These are phyloP conservation scores for Synanceia verrucosa DNA, from an alignment of 2,797 vertebrate genomes.

Conservation along the genomic window DNA sequence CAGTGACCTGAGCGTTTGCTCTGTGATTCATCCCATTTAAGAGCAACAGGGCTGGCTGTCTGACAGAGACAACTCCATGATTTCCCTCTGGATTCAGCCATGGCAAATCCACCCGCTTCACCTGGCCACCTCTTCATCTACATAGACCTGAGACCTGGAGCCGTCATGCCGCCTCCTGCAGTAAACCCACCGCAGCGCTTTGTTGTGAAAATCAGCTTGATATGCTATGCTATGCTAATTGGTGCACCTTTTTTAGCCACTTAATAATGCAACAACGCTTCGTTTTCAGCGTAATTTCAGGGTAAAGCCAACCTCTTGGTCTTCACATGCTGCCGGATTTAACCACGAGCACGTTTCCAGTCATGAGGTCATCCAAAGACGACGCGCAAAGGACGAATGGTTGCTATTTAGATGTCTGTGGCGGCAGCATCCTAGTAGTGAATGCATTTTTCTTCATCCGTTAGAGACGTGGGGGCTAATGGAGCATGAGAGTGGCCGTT, in stretches of 20 bases:
- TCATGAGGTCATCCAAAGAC: conserved; percentile 46
- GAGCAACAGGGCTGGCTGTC: conserved; percentile 63
- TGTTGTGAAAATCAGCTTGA: not conserved
- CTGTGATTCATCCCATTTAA: conserved; percentile 78
- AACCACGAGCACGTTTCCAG: conserved; percentile 4
- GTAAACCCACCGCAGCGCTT: conserved; percentile 6
- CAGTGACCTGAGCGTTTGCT: conserved; percentile 77
- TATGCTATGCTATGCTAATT: not conserved
- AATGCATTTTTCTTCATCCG: conserved; percentile 79
- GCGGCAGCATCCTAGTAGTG: conserved; percentile 49
- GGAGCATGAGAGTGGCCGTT: conserved; percentile 77
- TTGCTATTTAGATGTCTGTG: conserved; percentile 68
- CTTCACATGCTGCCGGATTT: conserved; percentile 32
- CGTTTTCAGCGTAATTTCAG: conserved; percentile 24
- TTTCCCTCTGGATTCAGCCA: conserved; percentile 65
- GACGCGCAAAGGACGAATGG: conserved; percentile 45
- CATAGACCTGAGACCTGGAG: conserved; percentile 30
- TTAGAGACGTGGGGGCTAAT: conserved; percentile 72
- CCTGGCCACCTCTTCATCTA: conserved; percentile 31
- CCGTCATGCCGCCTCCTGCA: not conserved
- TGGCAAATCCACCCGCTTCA: conserved; percentile 43
- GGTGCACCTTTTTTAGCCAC: conserved; percentile 2
- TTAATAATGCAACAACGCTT: not conserved
- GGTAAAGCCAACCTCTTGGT: conserved; percentile 42
- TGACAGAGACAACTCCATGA: conserved; percentile 74